Percentiles rank a stretch among this genome's conserved stretches.
Conservation (phyloP, 2,797 vertebrate genomes). For the Emys orbicularis region DNA sequence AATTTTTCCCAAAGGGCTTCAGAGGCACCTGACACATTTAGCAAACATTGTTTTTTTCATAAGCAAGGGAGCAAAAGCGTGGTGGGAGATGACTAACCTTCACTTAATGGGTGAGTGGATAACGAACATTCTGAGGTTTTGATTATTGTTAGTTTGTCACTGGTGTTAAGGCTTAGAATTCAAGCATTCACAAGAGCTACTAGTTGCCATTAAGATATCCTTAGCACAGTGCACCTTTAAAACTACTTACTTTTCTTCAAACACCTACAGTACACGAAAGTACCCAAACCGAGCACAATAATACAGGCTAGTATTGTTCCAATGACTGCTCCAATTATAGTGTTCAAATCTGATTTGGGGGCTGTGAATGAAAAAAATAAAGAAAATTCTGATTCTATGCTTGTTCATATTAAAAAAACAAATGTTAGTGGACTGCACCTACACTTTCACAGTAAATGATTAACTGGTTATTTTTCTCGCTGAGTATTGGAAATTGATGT, state of each 20-base stretch:
- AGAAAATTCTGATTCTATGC: not conserved
- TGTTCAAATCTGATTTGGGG: not conserved
- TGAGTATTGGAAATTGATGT: not conserved
- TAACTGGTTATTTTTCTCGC: not conserved
- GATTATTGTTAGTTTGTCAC: not conserved
- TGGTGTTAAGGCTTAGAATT: not conserved
- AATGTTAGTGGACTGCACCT: not conserved
- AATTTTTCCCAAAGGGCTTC: not conserved
- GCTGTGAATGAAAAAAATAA: constrained; percentile 50
- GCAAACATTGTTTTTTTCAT: not conserved
- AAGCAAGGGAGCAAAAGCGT: rapidly evolving
- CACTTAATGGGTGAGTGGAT: rapidly evolving
- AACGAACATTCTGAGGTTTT: not conserved
- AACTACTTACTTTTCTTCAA: not conserved
- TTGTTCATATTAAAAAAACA: not conserved
- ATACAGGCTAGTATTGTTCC: not conserved
- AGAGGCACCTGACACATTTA: not conserved
- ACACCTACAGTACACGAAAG: not conserved
- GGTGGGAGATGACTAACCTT: not conserved
- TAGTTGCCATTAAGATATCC: not conserved
- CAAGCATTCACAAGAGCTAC: not conserved
- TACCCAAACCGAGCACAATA: not conserved
- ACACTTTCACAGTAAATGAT: not conserved
- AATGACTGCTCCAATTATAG: not conserved
- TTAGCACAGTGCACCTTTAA: not conserved